Evolutionary conservation across 2,888 invertebrate species (phyloP), one percentile per base, ranked within the genome.

Genomic region (Catocala sponsa): DNA sequence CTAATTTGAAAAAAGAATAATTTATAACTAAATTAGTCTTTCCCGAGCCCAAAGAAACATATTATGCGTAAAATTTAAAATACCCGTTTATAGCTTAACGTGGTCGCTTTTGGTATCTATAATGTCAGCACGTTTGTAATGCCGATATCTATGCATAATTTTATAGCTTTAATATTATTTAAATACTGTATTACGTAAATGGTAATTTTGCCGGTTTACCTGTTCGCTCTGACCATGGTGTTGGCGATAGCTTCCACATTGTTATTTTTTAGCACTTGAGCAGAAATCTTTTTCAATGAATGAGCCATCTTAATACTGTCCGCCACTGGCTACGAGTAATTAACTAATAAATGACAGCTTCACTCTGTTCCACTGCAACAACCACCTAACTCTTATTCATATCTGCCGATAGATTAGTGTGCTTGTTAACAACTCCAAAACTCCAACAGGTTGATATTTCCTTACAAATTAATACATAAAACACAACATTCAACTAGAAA

Each of bases 171-270:
- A 48, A 13, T 59, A 13, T 35, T 50, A 33, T 13, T n/a, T 44
- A 52, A 57, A 41, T 15, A 58, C 32, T 7, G 48, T 70, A 78
- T 91, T 91, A 92, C 90, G 88, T 91, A 91, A 87, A 85, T 79
- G 79, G 74, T 76, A 70, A 70, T 63, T 77, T 55, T 66, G 82
- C 88, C 91, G 89, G 90, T 81, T 68, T 89, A 93, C 93, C 93
- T 91, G 80, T 81, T 87, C 25, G 90, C 85, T 65, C 92, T 84
- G 52, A 84, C 55, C 42, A 84, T 82, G 51, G 80, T 78, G 55
- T 81, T 76, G 53, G 85, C 68, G 60, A 82, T 57, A 55, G 72
- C 68, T 62, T 92, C 92, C 68, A 86, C 87, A 86, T 89, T 86
- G 68, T 85, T 88, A 63, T 81, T 87, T 81, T 87, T 88, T 35